Percentiles rank a stretch among this genome's conserved stretches.
These are phyloP conservation scores for Chymomyza amoena DNA, from an alignment of 2,888 invertebrate genomes.

Conservation along the genomic window DNA sequence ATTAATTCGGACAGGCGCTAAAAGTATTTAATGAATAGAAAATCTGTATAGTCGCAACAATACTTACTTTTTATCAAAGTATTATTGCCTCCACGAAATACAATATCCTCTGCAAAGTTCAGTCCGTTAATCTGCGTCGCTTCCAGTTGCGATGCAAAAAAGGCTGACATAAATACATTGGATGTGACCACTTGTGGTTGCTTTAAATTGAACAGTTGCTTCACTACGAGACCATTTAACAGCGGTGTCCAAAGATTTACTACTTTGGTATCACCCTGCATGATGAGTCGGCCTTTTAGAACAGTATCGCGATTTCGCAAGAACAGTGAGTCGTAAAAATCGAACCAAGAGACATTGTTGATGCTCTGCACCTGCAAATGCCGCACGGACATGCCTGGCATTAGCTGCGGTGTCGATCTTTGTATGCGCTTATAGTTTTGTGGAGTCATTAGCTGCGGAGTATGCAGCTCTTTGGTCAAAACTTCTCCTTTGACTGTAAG, in stretches of 20 bases:
- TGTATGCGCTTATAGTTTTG: conserved; percentile 21
- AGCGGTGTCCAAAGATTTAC: conserved; percentile 43
- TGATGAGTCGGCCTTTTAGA: conserved; percentile 63
- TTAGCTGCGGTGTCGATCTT: background rate
- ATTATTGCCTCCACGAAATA: conserved; percentile 57
- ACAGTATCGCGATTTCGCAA: conserved; percentile 64
- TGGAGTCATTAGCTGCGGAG: conserved; percentile 53
- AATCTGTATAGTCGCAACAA: background rate
- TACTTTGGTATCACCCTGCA: conserved; percentile 58
- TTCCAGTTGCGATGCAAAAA: conserved; percentile 57
- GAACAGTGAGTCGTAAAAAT: conserved; percentile 66
- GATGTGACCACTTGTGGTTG: conserved; percentile 66
- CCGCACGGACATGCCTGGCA: conserved; percentile 22
- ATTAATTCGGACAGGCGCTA: conserved; percentile 72
- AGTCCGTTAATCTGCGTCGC: conserved; percentile 66
- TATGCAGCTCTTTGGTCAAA: conserved; percentile 50
- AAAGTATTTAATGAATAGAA: background rate
- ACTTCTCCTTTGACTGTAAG: conserved; percentile 50
- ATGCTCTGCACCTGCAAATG: conserved; percentile 57
- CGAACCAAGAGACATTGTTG: conserved; percentile 66
- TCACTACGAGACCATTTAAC: conserved; percentile 65
- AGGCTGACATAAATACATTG: conserved; percentile 63
- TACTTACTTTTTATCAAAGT: conserved; percentile 63
- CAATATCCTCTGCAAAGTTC: conserved; percentile 71
- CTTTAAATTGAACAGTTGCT: conserved; percentile 67